Evolutionary conservation across 1,140 invertebrate genomes (phyloP).

Genomic region (Drosophila nasuta): DNA sequence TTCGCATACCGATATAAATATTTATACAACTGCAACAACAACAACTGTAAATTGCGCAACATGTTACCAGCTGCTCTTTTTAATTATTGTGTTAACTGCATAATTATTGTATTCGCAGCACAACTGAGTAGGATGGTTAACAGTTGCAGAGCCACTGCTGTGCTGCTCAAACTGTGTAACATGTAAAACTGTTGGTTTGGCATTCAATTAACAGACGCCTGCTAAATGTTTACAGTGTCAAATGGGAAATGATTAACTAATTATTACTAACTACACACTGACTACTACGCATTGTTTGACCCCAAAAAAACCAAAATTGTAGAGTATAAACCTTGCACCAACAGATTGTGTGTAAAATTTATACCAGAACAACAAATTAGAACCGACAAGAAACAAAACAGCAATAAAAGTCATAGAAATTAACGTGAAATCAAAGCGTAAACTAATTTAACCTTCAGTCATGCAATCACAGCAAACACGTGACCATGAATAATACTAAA

Average conservation of each 20-base stretch:
- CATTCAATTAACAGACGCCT: slow-evolving; percentile 8
- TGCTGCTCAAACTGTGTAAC: slow-evolving; percentile 17
- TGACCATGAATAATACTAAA: slow-evolving; percentile 59
- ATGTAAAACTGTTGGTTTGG: slow-evolving; percentile 1
- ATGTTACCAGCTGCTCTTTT: slow-evolving; percentile 20
- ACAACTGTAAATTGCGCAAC: not conserved
- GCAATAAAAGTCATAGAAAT: slow-evolving; percentile 50
- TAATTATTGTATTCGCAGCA: slow-evolving; percentile 21
- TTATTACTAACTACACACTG: not conserved
- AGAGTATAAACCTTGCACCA: slow-evolving; percentile 18
- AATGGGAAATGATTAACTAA: slow-evolving; percentile 16
- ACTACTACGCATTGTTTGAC: slow-evolving; percentile 14
- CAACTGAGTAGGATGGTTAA: not conserved
- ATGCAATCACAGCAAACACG: slow-evolving; percentile 64
- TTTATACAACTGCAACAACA: not conserved
- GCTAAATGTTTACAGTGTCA: slow-evolving; percentile 8
- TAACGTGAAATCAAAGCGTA: slow-evolving; percentile 79
- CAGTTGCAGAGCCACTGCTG: slow-evolving; percentile 8
- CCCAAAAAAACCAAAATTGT: not conserved
- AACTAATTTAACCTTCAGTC: slow-evolving; percentile 70
- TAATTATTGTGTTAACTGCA: slow-evolving; percentile 31
- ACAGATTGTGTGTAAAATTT: slow-evolving; percentile 23
- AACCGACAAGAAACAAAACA: slow-evolving; percentile 22
- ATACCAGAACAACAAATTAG: slow-evolving; percentile 33
- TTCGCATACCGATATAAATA: not conserved